Evolutionary conservation across 2,888 invertebrate species (phyloP), one percentile per base, ranked within the genome.

Genomic region (Drosophila flavopinicola): DNA sequence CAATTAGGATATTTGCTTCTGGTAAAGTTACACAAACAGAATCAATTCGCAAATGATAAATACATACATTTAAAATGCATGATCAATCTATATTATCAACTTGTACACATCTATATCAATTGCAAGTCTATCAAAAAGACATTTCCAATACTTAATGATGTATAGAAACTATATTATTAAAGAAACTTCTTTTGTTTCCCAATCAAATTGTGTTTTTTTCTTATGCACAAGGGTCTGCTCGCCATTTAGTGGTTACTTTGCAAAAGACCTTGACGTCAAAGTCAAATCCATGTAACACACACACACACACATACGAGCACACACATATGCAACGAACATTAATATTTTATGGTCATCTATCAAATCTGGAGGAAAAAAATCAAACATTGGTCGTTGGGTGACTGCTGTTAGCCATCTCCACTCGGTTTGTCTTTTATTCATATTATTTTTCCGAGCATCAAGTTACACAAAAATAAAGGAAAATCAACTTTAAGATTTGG

Each of bases 271-370:
- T 70, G 59, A 58, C 44, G 58, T 66, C 69, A 75, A 74, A 69
- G 63, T 74, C 78, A 70, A 70, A 47, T 65, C 57, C 52, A 52
- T 51, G 24, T n/a, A 41, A 42, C 37, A 45, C 17, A n/a, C 6
- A 35, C 17, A 41, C n/a, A 47, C 2, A 51, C 37, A 49, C 42
- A 66, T 29, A 47, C 6, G 35, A n/a, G 10, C 23, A 38, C 35
- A 47, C 29, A 39, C 27, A 29, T 48, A 17, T 41, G 44, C 33
- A n/a, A 23, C 30, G 25, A 39, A 57, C 66, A 82, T 71, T 78
- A 82, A 82, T 72, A 72, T 75, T 86, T 71, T 70, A 80, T 61
- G 85, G 74, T 74, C 76, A 87, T 87, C 87, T 76, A 84, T 84
- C 87, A 84, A 86, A 74, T 68, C 49, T 27, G 41, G 39, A 48